Evolutionary conservation across 2,797 vertebrate species (phyloP), one percentile per base, ranked within the genome.

Genomic region (Oceanodroma leucorhoa): DNA sequence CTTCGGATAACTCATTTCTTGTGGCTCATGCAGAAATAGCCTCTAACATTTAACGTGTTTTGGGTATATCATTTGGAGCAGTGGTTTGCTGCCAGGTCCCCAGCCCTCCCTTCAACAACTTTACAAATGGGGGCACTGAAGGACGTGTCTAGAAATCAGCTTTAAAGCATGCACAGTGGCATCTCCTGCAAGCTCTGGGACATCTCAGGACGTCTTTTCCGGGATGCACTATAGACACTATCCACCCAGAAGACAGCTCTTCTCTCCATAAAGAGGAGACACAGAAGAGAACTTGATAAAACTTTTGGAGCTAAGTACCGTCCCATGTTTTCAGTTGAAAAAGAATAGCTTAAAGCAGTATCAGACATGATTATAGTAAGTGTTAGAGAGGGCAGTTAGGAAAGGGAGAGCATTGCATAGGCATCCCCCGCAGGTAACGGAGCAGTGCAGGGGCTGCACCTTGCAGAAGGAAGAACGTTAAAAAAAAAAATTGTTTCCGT

Each of bases 291-390:
- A 69, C 45, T 55, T 80, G 8, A n/a, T 51, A 36, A 85, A 51
- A 83, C 20, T 66, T 66, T 14, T 38, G 22, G 30, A 76, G 32
- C 16, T 15, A 27, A 43, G 26, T 29, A 32, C 32, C 32, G 5
- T 26, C 30, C 17, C 17, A 5, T 17, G 24, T 54, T 69, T 85
- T 80, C 45, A 41, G 22, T 21, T 66, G 48, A 53, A 72, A 73
- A 70, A 62, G 2, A 23, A 23, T 9, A 45, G 7, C 9, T 65
- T 54, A 22, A 54, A 81, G 5, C 9, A 30, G 15, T 12, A 62
- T 46, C 20, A 50, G 51, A 50, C 0, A 0, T 29, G 21, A 17
- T 6, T 38, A 14, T 11, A 5, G 0, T 30, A 29, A 64, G 27
- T 23, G 11, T 27, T 76, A 40, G 23, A 41, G 34, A 55, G 11